Conservation (phyloP, 2,113 vertebrate genomes). For the Gopherus flavomarginatus region DNA sequence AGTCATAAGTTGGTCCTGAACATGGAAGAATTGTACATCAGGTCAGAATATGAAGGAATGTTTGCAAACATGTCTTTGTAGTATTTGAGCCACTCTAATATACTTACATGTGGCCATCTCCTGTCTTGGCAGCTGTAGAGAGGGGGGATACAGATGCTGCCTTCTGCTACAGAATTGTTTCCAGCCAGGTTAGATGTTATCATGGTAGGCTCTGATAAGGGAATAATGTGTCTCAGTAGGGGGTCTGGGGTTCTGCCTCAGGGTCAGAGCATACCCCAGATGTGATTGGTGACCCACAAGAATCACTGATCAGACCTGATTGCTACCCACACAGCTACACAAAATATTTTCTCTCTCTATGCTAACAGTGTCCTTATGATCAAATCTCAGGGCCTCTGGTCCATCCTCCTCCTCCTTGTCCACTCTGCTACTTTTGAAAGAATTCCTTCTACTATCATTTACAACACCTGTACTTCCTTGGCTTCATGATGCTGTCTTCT, state of each 20-base stretch:
- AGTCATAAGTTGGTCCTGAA: neutral
- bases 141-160: neutral
- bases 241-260: neutral
- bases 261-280: neutral
- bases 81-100: neutral
- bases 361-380: neutral
- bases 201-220: neutral
- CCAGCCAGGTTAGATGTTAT: neutral
- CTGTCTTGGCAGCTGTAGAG: neutral
- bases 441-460: neutral
- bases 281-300: neutral
- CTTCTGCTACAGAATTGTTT: neutral
- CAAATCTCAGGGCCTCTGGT: neutral
- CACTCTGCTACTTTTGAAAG: neutral
- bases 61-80: neutral
- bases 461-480: neutral
- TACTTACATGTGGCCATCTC: neutral
- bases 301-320: neutral
- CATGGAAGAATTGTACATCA: neutral
- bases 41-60: constrained; percentile 12
- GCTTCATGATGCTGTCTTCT: neutral
- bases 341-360: neutral
- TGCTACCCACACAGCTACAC: neutral
- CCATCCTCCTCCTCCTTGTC: too few relatives aligned
- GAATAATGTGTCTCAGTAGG: neutral